These are phyloP conservation scores for Drosophila navojoa DNA, from an alignment of 1,140 invertebrate species.

Conservation along the genomic window DNA sequence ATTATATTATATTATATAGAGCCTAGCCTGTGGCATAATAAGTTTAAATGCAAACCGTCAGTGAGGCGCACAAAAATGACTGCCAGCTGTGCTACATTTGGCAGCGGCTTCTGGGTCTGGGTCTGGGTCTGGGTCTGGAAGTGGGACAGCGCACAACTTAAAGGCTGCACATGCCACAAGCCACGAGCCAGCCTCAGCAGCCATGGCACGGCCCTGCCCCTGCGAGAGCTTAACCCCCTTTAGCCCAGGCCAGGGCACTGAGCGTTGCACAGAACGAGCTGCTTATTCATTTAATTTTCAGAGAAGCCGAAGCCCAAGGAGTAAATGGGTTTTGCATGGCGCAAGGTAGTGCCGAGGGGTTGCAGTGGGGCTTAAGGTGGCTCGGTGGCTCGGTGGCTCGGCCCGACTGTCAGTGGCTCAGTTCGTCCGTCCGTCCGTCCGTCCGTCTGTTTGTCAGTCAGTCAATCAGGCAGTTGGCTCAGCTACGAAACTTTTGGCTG, in stretches of 20 bases:
- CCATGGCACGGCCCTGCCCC: neutral
- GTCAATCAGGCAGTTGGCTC: conserved; percentile 40
- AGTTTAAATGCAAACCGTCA: conserved; percentile 73
- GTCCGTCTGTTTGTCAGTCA: neutral
- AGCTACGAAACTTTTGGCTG: conserved; percentile 70
- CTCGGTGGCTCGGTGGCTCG: neutral
- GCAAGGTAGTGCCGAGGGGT: neutral
- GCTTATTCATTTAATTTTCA: conserved; percentile 75
- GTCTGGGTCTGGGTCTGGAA: conserved; percentile 6
- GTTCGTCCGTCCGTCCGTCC: conserved; percentile 29
- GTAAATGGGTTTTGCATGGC: conserved; percentile 49
- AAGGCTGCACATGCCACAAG: conserved; percentile 64
- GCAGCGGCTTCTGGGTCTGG: conserved; percentile 20
- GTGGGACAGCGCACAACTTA: conserved; percentile 11
- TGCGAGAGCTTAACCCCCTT: neutral
- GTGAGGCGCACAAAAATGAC: conserved; percentile 56
- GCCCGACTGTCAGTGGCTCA: conserved; percentile 28
- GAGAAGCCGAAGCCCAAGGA: conserved; percentile 40
- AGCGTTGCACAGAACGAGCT: conserved; percentile 64
- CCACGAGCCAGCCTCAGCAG: neutral
- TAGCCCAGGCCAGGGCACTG: neutral
- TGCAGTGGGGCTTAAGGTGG: neutral
- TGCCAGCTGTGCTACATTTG: conserved; percentile 71
- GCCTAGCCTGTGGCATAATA: conserved; percentile 49
- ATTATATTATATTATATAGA: conserved; percentile 16